These are phyloP conservation scores for Dendronephthya gigantea DNA, from an alignment of 64 coral and sea anemone genomes.

Conservation along the genomic window DNA sequence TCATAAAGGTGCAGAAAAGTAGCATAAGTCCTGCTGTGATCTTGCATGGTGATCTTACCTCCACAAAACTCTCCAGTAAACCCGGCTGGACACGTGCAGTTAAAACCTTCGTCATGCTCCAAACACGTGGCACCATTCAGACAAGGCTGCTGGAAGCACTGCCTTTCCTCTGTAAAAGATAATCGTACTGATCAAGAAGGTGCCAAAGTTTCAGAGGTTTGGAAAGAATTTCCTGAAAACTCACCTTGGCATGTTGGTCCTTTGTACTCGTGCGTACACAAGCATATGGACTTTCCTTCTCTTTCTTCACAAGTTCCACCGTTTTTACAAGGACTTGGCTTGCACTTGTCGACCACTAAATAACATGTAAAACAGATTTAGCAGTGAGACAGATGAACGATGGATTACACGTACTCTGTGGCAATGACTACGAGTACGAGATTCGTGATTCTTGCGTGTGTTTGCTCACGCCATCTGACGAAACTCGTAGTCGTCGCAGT, in stretches of 20 bases:
- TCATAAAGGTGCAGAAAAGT: too few relatives aligned
- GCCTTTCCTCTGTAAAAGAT: neutral
- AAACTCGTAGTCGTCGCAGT: too few relatives aligned
- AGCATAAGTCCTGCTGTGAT: too few relatives aligned
- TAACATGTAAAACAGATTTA: neutral
- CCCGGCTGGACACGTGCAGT: constrained; percentile 37
- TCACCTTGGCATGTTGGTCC: constrained; percentile 69
- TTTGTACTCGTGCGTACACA: constrained; percentile 56
- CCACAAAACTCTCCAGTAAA: constrained; percentile 49
- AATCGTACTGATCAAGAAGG: too few relatives aligned
- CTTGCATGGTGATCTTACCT: neutral
- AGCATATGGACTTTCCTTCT: constrained; percentile 53
- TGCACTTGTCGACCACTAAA: constrained; percentile 57
- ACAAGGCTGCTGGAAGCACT: constrained; percentile 33
- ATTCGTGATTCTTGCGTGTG: too few relatives aligned
- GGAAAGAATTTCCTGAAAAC: too few relatives aligned
- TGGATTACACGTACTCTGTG: too few relatives aligned
- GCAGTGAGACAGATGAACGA: too few relatives aligned
- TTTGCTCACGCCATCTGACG: too few relatives aligned
- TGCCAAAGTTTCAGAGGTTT: neutral
- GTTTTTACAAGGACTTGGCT: constrained; percentile 77
- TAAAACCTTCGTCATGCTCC: constrained; percentile 39
- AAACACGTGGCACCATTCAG: constrained; percentile 44
- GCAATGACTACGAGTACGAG: neutral
- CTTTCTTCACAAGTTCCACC: constrained; percentile 65